Evolutionary conservation across 2,113 vertebrate genomes (phyloP).

Genomic region (Hemibagrus wyckioides): DNA sequence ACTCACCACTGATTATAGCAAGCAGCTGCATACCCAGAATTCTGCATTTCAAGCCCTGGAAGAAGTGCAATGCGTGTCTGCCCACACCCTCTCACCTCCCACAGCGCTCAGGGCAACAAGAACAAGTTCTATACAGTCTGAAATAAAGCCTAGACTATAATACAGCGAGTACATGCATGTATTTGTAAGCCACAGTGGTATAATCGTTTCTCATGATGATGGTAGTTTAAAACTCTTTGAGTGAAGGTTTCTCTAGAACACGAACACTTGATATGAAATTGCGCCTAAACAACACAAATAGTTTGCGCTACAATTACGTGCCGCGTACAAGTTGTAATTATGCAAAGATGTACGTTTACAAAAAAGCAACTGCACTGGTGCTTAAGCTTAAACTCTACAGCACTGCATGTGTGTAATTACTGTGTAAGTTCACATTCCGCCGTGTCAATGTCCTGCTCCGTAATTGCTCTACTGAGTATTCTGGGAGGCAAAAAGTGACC

Average conservation of each 20-base stretch:
- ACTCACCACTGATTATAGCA: slow-evolving; percentile 30
- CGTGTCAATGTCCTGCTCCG: background rate
- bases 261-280: no score
- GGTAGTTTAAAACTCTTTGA: background rate
- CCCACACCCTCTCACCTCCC: slow-evolving; percentile 37
- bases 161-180: background rate
- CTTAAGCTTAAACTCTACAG: slow-evolving; percentile 2
- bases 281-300: background rate
- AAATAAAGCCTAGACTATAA: background rate
- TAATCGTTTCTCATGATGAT: background rate
- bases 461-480: background rate
- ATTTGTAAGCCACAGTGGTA: background rate
- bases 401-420: slow-evolving; percentile 14
- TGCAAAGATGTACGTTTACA: slow-evolving; percentile 28
- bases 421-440: background rate
- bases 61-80: background rate
- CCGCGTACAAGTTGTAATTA: slow-evolving; percentile 2
- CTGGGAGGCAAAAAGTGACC: background rate
- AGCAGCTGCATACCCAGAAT: slow-evolving; percentile 23
- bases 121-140: slow-evolving; percentile 17
- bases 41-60: background rate
- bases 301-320: slow-evolving; percentile 17
- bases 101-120: slow-evolving; percentile 23
- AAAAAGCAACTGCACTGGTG: slow-evolving; percentile 4
- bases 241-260: background rate